These are phyloP conservation scores for Pteronura brasiliensis DNA, from an alignment of 2,113 vertebrate genomes.

Conservation along the genomic window DNA sequence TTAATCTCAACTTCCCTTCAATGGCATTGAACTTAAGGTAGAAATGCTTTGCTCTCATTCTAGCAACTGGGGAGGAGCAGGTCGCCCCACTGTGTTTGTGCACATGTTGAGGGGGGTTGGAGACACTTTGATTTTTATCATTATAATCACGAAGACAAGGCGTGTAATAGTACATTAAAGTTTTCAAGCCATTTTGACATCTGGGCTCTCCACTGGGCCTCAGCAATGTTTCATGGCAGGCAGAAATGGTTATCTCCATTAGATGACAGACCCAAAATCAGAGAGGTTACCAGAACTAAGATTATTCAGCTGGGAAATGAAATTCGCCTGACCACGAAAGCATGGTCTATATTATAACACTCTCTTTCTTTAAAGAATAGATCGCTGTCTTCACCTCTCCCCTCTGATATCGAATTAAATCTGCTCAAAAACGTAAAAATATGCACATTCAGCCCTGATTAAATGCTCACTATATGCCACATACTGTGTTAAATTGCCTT, in stretches of 20 bases:
- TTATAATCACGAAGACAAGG: background rate
- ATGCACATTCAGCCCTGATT: background rate
- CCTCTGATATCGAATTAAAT: background rate
- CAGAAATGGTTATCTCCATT: background rate
- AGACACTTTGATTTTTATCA: background rate
- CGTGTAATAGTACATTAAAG: background rate
- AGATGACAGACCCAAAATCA: background rate
- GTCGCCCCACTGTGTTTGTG: too few species aligned
- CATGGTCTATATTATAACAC: background rate
- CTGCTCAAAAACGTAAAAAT: background rate
- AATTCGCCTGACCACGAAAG: background rate
- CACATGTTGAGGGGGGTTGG: too few species aligned
- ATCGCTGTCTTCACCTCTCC: background rate
- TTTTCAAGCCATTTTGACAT: background rate
- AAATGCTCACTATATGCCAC: background rate
- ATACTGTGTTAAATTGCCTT: background rate
- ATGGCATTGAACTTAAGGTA: background rate
- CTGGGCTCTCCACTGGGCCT: background rate
- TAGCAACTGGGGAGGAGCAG: background rate
- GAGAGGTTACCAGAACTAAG: background rate
- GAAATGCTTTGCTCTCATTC: background rate
- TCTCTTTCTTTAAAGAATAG: constrained; percentile 42
- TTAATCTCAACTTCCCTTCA: constrained; percentile 48
- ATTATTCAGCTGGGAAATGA: background rate
- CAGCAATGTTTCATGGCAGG: background rate